Evolutionary conservation across 2,888 invertebrate genomes (phyloP).

Genomic region (Philhelius pedissequus): DNA sequence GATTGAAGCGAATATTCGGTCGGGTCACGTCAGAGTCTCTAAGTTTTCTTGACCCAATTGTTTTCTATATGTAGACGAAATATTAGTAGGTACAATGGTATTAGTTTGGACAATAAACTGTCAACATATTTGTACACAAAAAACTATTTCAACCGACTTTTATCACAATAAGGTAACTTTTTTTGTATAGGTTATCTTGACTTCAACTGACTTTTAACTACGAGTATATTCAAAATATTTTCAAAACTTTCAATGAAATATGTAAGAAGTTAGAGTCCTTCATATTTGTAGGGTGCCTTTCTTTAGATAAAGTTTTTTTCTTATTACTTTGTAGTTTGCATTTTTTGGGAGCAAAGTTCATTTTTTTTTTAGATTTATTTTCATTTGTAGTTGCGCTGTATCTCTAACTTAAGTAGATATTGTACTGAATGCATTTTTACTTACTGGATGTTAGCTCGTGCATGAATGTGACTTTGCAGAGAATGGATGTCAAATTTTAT

Average conservation of each 20-base stretch:
- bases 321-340: no score
- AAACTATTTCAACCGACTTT: conserved; percentile 41
- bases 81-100: background rate
- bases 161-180: conserved; percentile 30
- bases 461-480: conserved; percentile 2
- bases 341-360: background rate
- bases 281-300: background rate
- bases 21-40: conserved; percentile 34
- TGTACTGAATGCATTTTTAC: conserved; percentile 1
- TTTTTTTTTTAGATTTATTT: background rate
- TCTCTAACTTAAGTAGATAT: background rate
- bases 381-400: background rate
- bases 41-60: conserved; percentile 59
- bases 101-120: conserved; percentile 33
- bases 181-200: conserved; percentile 40
- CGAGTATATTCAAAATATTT: conserved; percentile 51
- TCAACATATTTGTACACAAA: conserved; percentile 43
- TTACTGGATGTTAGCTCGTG: background rate
- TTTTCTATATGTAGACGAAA: background rate
- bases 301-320: background rate
- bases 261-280: background rate
- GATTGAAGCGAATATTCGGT: conserved; percentile 34
- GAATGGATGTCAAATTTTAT: conserved; percentile 8
- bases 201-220: conserved; percentile 47
- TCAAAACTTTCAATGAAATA: conserved; percentile 20